Evolutionary conservation across 2,888 invertebrate genomes (phyloP), one percentile per base, ranked within the genome.

Genomic region (Strigamia transsilvanica): DNA sequence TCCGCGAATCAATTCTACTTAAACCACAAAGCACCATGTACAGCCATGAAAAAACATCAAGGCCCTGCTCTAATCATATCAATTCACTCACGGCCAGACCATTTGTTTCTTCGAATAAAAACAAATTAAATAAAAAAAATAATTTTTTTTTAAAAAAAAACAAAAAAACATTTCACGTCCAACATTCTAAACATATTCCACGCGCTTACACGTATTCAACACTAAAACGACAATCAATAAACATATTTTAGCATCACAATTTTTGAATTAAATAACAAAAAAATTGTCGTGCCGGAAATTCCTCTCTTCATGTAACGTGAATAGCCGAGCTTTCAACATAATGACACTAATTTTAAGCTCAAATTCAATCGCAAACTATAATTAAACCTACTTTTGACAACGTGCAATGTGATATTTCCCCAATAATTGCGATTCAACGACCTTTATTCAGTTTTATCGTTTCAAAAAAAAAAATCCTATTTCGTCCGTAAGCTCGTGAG

Each of bases 1-100:
- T 73, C 12, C 73, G 32, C 73, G 32, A 73, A 73, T 73, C 73
- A 73, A 73, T 73, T 73, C 73, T 73, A 73, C 73, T 73, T 73
- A 73, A 73, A 73, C 73, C 73, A 73, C 73, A 73, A 73, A 73
- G 73, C 73, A 73, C 73, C 73, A 73, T 73, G 73, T 73, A 27
- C 73, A 73, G 6, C 73, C n/a, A 23, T 73, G 73, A 73, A 73
- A 56, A 73, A 73, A 73, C 73, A 73, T 73, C 10, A 23, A 73
- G 73, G 15, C 73, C 73, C 73, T 1, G 32, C 73, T 66, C 61
- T 73, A 73, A 73, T 73, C 73, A 73, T 32, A 73, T 73, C 73
- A 73, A 73, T 73, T 27, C 32, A 32, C 73, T 73, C n/a, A 5
- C 56, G 21, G 15, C n/a, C 56, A 56, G 15, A 46, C 46, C 13